Evolutionary conservation across 2,113 vertebrate species (phyloP).

Genomic region (Triplophysa siluroides): DNA sequence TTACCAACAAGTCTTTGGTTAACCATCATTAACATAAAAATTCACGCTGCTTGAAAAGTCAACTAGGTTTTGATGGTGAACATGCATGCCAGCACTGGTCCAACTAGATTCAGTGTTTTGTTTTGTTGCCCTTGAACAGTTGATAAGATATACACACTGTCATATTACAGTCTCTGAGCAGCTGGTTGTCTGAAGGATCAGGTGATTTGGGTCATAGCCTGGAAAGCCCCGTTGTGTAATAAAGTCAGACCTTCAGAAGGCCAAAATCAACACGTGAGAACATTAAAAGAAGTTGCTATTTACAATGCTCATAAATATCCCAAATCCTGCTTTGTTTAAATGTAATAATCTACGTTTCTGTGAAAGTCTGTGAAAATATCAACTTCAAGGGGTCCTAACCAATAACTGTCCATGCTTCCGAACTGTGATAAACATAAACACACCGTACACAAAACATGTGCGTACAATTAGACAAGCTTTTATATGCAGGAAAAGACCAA

Average conservation of each 20-base stretch:
- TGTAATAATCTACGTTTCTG: too few species aligned
- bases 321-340: background rate
- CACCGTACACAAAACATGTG: too few species aligned
- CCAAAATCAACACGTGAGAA: background rate
- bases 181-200: constrained; percentile 9
- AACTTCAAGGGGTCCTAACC: too few species aligned
- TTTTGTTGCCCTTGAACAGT: constrained; percentile 15
- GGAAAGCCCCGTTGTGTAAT: constrained; percentile 47
- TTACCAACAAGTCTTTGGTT: too few species aligned
- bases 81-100: background rate
- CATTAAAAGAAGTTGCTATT: background rate
- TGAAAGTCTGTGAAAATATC: too few species aligned
- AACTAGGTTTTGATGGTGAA: background rate
- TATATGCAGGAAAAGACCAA: background rate
- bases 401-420: background rate
- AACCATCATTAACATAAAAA: too few species aligned
- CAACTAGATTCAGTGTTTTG: background rate
- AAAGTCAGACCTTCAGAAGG: background rate
- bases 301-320: background rate
- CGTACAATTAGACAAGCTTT: constrained; percentile 3
- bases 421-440: background rate
- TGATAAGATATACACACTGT: background rate
- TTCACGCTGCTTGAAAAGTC: too few species aligned
- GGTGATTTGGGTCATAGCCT: constrained; percentile 4
- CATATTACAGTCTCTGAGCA: background rate